phyloP scores from a whole-genome alignment of 64 coral and sea anemone genomes.

The Montipora efflorescens region DNA sequence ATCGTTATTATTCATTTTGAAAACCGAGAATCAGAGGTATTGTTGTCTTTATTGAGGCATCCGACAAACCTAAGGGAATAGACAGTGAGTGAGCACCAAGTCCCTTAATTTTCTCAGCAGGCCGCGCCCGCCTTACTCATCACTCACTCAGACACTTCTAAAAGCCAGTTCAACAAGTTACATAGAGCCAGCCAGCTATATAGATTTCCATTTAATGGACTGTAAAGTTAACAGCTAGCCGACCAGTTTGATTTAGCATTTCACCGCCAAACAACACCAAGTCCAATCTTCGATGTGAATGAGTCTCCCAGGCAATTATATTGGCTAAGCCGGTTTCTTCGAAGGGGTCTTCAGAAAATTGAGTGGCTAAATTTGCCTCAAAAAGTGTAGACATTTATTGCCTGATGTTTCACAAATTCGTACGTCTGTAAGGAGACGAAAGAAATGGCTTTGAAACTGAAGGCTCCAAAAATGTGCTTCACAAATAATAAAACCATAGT shows the following conservation, averaged over 20 bases:
- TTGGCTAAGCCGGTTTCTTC: background rate
- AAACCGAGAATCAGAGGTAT: background rate
- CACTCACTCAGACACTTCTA: background rate
- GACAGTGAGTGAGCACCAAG: too few relatives aligned
- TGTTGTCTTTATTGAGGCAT: background rate
- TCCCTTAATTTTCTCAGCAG: too few relatives aligned
- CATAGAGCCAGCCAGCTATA: background rate
- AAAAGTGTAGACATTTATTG: background rate
- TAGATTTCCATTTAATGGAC: background rate
- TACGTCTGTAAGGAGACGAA: too few relatives aligned
- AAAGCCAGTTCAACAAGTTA: background rate
- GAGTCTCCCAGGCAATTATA: background rate
- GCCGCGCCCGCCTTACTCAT: background rate
- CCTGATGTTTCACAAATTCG: background rate
- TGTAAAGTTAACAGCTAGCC: background rate
- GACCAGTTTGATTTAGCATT: background rate
- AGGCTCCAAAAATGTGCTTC: too few relatives aligned
- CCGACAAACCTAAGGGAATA: too few relatives aligned
- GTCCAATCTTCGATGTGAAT: background rate
- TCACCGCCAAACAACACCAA: background rate
- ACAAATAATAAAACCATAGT: too few relatives aligned
- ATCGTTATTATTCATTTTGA: background rate
- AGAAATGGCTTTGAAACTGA: too few relatives aligned
- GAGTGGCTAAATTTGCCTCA: background rate
- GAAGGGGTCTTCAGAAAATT: background rate